Conservation (phyloP, 2,888 invertebrate genomes). For the Tridacna gigas region DNA sequence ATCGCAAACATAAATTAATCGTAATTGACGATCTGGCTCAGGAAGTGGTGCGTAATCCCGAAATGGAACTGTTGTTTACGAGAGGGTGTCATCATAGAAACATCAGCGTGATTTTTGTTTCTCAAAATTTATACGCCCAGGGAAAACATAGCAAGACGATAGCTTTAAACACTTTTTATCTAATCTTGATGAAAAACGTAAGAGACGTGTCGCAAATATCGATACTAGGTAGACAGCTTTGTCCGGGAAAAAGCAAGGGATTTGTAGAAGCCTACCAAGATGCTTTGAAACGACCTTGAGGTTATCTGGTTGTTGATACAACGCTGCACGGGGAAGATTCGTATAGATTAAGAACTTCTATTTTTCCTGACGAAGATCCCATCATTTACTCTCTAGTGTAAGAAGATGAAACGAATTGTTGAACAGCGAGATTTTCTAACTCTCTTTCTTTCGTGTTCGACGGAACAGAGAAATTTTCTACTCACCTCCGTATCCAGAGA, state of each 20-base stretch:
- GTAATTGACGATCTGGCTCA: conserved; percentile 44
- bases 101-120: conserved; percentile 25
- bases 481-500: too few relatives aligned
- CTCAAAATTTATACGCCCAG: conserved; percentile 23
- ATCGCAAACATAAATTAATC: conserved; percentile 30
- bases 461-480: too few relatives aligned
- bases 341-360: conserved; percentile 26
- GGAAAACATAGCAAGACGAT: conserved; percentile 35
- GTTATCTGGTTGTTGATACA: conserved; percentile 32
- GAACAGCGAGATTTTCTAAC: too few relatives aligned
- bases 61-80: conserved; percentile 41
- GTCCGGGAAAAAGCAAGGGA: conserved; percentile 33
- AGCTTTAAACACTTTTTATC: conserved; percentile 38
- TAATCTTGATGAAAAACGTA: conserved; percentile 29
- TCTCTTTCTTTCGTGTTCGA: too few relatives aligned
- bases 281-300: conserved; percentile 4
- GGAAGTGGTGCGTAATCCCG: conserved; percentile 18
- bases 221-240: conserved; percentile 26
- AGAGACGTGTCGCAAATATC: not conserved
- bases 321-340: conserved; percentile 7
- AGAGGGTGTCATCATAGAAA: conserved; percentile 44
- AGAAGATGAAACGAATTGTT: too few relatives aligned
- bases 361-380: conserved; percentile 33
- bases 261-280: conserved; percentile 32
- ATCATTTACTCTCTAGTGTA: too few relatives aligned